phyloP scores from a whole-genome alignment of 1,140 invertebrate species.

The Ylistrum balloti region DNA sequence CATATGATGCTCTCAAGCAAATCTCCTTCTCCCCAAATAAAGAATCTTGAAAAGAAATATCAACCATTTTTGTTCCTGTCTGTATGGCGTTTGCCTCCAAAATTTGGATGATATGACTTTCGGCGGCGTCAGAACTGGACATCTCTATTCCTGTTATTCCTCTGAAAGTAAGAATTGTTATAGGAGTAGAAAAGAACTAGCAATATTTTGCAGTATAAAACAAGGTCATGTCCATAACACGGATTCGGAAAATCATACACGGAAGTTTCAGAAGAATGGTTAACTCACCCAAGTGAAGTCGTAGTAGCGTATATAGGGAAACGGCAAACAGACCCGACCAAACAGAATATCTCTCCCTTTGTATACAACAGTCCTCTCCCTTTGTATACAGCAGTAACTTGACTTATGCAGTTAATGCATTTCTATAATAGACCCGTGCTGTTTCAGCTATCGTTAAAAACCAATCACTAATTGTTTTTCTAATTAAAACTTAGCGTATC shows the following conservation, averaged over 20 bases:
- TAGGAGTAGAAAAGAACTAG: no score
- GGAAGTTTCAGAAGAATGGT: no score
- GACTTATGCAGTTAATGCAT: no score
- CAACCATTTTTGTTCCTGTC: background rate
- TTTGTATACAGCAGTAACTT: no score
- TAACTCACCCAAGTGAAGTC: background rate
- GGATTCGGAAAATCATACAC: no score
- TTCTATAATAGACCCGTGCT: no score
- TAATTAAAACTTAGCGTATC: no score
- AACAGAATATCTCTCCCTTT: conserved; percentile 16
- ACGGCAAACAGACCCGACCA: background rate
- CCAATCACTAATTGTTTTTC: no score
- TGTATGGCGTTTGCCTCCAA: background rate
- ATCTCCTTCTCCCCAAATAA: background rate
- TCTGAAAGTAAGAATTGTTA: background rate
- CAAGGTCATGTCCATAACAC: no score
- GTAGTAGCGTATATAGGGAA: background rate
- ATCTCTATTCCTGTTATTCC: background rate
- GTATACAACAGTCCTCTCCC: no score
- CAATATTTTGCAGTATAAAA: no score
- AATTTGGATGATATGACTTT: background rate
- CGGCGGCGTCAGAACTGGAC: background rate
- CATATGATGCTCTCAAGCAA: background rate
- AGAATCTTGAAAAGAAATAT: background rate
- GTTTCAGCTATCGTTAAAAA: no score